Percentiles rank a stretch among this genome's conserved stretches.
These are phyloP conservation scores for Agrochola macilenta DNA, from an alignment of 2,888 invertebrate species.

Conservation along the genomic window DNA sequence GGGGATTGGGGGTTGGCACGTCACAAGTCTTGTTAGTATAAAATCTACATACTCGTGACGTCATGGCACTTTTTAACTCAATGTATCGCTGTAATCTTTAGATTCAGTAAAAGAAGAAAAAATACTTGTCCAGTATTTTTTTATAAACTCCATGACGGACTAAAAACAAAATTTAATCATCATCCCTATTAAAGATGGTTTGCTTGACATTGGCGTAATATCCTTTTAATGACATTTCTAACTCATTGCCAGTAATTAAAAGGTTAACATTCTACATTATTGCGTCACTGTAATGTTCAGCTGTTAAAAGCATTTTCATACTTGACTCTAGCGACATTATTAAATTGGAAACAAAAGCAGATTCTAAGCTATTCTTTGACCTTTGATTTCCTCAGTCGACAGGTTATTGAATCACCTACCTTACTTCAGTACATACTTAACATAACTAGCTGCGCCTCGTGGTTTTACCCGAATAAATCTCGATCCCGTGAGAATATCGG, in stretches of 20 bases:
- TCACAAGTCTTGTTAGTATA: too few relatives aligned
- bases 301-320: constrained; percentile 10
- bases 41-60: too few relatives aligned
- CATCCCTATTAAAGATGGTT: background rate
- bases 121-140: too few relatives aligned
- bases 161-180: too few relatives aligned
- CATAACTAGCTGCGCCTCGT: too few relatives aligned
- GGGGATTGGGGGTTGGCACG: too few relatives aligned
- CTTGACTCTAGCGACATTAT: constrained; percentile 22
- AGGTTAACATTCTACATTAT: constrained; percentile 27
- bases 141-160: too few relatives aligned
- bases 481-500: too few relatives aligned
- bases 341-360: constrained; percentile 11
- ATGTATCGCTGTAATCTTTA: too few relatives aligned
- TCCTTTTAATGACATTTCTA: constrained; percentile 36
- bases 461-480: too few relatives aligned
- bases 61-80: too few relatives aligned
- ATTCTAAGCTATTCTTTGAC: constrained; percentile 26
- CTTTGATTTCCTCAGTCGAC: constrained; percentile 16
- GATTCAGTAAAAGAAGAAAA: too few relatives aligned
- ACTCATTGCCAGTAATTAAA: constrained; percentile 32
- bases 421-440: constrained; percentile 12
- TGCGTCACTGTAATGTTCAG: constrained; percentile 9
- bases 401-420: constrained; percentile 14
- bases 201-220: constrained; percentile 28